Percentiles rank a stretch among this genome's conserved stretches.
Evolutionary conservation across 2,888 invertebrate species (phyloP).

Genomic region (Bombyx huttoni): DNA sequence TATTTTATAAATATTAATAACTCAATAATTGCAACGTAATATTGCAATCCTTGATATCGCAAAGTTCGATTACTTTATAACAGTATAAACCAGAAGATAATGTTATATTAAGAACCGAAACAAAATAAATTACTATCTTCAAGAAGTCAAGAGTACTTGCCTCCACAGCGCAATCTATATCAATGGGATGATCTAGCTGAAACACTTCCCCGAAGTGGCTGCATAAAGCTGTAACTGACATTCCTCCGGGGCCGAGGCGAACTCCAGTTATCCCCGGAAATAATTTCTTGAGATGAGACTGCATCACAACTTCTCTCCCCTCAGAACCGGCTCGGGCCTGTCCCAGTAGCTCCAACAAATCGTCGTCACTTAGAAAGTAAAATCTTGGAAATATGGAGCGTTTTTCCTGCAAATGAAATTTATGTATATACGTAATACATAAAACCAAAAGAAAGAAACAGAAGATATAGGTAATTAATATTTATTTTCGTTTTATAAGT

Average conservation of each 20-base stretch:
- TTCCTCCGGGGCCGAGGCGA: constrained; percentile 70
- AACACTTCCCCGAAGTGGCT: constrained; percentile 84
- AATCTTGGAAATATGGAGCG: constrained; percentile 94
- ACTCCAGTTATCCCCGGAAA: constrained; percentile 92
- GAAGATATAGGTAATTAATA: too few relatives aligned
- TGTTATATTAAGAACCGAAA: too few relatives aligned
- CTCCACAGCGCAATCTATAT: constrained; percentile 84
- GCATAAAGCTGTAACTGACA: constrained; percentile 77
- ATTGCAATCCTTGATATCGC: too few relatives aligned
- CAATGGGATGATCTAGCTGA: constrained; percentile 76
- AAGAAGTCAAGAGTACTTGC: constrained; percentile 34
- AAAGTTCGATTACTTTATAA: too few relatives aligned
- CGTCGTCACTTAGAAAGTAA: constrained; percentile 98
- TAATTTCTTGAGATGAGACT: constrained; percentile 94
- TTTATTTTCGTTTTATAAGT: too few relatives aligned
- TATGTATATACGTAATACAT: too few relatives aligned
- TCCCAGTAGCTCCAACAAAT: constrained; percentile 94
- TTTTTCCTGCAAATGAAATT: constrained; percentile 80
- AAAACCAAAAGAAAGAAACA: too few relatives aligned
- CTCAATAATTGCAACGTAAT: too few relatives aligned
- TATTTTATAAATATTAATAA: too few relatives aligned
- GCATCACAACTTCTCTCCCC: constrained; percentile 83
- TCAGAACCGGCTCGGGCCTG: constrained; percentile 83
- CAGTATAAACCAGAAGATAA: too few relatives aligned
- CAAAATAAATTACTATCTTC: too few relatives aligned